Conservation (phyloP, 2,888 invertebrate species). For the Parnassius apollo region DNA sequence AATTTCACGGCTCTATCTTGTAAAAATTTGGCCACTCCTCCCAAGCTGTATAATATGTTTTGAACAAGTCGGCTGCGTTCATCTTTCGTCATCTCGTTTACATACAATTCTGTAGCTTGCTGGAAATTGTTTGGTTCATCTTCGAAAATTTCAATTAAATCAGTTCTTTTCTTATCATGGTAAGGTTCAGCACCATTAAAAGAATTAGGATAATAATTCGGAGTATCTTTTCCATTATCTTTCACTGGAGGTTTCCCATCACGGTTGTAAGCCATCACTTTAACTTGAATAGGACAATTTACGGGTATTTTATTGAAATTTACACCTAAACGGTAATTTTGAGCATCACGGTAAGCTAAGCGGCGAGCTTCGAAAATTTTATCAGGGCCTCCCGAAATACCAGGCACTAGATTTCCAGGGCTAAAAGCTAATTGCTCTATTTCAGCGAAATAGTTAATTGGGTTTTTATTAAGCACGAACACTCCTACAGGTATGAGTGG, state of each 20-base stretch:
- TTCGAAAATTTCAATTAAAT: conserved; percentile 77
- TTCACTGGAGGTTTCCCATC: conserved; percentile 89
- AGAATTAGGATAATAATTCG: conserved; percentile 97
- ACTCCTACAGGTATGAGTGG: conserved; percentile 92
- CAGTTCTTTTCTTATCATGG: conserved; percentile 76
- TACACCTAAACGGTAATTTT: conserved; percentile 89
- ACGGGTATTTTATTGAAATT: conserved; percentile 95
- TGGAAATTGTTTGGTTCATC: conserved; percentile 94
- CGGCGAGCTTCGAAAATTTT: conserved; percentile 92
- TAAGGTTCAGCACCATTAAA: conserved; percentile 90
- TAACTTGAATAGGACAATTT: conserved; percentile 91
- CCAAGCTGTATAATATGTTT: conserved; percentile 89
- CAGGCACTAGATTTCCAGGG: conserved; percentile 93
- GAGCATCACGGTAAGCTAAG: conserved; percentile 93
- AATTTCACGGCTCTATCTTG: conserved; percentile 85
- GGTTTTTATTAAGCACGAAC: conserved; percentile 91
- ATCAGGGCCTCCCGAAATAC: conserved; percentile 94
- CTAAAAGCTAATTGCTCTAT: conserved; percentile 94
- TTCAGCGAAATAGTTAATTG: conserved; percentile 94
- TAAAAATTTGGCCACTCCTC: conserved; percentile 83
- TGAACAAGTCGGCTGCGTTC: conserved; percentile 87
- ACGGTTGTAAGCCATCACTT: conserved; percentile 88
- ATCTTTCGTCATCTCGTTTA: conserved; percentile 85
- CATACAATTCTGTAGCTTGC: conserved; percentile 90
- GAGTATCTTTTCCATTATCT: conserved; percentile 91